A percentile compares a stretch with the other conserved stretches of the same genome.
Conservation (phyloP, 2,797 vertebrate species). For the Tapera naevia region DNA sequence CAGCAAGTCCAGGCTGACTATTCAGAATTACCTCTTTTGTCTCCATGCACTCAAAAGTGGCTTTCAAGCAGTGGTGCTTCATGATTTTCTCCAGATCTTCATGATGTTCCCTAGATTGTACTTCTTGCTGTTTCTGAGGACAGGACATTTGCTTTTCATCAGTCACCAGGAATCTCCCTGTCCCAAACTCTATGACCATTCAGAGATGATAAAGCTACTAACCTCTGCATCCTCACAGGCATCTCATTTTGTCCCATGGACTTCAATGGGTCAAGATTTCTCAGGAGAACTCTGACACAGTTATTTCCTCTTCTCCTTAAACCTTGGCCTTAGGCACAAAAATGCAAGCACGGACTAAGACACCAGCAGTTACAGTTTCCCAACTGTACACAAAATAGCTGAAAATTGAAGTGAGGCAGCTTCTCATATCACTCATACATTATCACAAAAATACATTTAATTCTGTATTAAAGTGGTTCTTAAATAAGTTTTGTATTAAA, state of each 20-base stretch:
- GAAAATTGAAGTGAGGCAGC: neutral
- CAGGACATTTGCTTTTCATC: neutral
- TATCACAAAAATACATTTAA: neutral
- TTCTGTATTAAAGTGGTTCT: neutral
- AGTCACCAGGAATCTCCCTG: neutral
- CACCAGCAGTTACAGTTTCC: neutral
- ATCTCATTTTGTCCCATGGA: neutral
- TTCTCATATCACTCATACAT: neutral
- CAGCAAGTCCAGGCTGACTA: neutral
- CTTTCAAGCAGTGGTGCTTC: neutral
- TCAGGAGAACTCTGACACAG: neutral
- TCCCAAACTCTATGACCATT: neutral
- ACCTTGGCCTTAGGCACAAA: neutral
- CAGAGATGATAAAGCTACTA: neutral
- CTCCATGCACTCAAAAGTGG: neutral
- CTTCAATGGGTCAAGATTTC: neutral
- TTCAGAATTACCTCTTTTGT: neutral
- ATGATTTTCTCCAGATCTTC: neutral
- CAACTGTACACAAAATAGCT: neutral
- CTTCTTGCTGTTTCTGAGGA: neutral
- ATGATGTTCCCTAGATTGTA: neutral
- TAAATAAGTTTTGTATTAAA: neutral
- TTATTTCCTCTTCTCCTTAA: neutral
- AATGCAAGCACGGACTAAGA: neutral
- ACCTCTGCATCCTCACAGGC: neutral